Evolutionary conservation across 2,888 invertebrate genomes (phyloP), one percentile per base, ranked within the genome.

Genomic region (Aspidiotus rigidus): DNA sequence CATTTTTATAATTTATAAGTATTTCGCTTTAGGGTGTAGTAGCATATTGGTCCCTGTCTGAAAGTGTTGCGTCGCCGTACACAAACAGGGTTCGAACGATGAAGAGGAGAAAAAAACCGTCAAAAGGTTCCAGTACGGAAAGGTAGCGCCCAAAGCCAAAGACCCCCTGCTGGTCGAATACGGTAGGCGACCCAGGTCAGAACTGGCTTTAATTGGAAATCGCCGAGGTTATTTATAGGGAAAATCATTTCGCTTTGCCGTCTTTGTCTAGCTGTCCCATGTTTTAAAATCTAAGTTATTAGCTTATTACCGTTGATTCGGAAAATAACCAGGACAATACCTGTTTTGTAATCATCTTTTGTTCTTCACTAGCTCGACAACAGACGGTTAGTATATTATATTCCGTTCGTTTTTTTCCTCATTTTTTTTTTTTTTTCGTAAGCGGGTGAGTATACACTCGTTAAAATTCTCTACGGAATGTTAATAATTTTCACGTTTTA

Each of bases 71-170:
- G 16, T 15, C 10, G 10, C 57, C 10, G 10, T 57, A 3, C 6
- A 15, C 16, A 28, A 28, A 28, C 28, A 28, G 28, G 28, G 28
- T 28, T 28, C 57, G 49, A 49, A 49, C 49, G 10, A 16, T 41
- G 40, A 13, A 54, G 63, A 41, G 55, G 55, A 56, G 11, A 42
- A 66, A 57, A 57, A 66, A 66, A 66, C 66, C 66, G 66, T 66
- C 66, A 66, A 59, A 66, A 57, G 66, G 41, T 66, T 64, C 54
- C 49, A 53, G n/a, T 15, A 66, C 57, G 66, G 49, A 56, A 44
- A 66, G 66, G 66, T 66, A 66, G 66, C 66, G 66, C 66, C 66
- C 66, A 66, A 66, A 66, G 66, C 66, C 66, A 66, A 66, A 56
- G 66, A 66, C 66, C 66, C 66, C 66, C 66, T 66, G 66, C 66